These are phyloP conservation scores for Penaeus indicus DNA, from an alignment of 1,140 invertebrate genomes.

Conservation along the genomic window DNA sequence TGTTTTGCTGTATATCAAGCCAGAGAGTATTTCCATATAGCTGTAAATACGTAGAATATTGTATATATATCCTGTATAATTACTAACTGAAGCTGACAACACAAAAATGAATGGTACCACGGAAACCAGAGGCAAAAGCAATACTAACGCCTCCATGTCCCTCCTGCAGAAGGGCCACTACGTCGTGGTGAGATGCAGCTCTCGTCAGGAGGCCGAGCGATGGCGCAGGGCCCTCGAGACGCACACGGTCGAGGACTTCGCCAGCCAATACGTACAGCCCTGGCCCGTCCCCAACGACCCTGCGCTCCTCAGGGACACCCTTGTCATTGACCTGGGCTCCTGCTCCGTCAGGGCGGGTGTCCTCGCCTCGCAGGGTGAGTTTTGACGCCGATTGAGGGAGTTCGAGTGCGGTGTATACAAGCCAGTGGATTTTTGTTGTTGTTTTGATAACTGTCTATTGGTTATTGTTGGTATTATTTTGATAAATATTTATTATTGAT, in stretches of 20 bases:
- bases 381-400: background rate
- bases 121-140: background rate
- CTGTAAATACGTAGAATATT: no score
- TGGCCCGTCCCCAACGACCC: constrained; percentile 70
- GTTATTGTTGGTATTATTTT: background rate
- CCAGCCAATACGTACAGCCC: constrained; percentile 74
- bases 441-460: background rate
- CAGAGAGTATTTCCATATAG: no score
- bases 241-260: constrained; percentile 73
- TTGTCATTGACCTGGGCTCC: constrained; percentile 77
- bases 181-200: constrained; percentile 73
- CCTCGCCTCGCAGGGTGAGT: constrained; percentile 73
- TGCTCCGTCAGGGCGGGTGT: constrained; percentile 76
- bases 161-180: constrained; percentile 74
- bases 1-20: no score
- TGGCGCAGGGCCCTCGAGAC: constrained; percentile 74
- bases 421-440: background rate
- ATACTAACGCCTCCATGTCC: background rate
- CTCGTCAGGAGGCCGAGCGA: constrained; percentile 72
- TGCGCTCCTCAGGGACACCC: constrained; percentile 68
- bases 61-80: no score
- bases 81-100: background rate
- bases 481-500: background rate
- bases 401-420: background rate
- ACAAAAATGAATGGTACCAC: background rate